Conservation (phyloP, 2,113 vertebrate genomes). For the Alethe diademata region DNA sequence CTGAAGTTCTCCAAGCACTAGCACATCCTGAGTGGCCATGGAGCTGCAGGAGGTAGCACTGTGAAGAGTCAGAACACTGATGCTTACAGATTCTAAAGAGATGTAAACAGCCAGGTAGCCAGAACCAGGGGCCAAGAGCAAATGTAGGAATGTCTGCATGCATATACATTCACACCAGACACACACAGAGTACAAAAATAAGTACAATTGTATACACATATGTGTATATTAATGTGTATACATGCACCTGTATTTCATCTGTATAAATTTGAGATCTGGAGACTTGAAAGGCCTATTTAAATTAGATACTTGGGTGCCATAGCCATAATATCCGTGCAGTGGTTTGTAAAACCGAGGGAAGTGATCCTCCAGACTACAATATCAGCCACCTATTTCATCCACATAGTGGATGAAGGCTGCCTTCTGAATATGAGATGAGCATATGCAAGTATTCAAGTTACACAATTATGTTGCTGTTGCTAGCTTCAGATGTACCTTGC, state of each 20-base stretch:
- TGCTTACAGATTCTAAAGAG: not conserved
- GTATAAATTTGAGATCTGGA: not conserved
- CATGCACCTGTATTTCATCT: not conserved
- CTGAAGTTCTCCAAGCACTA: not conserved
- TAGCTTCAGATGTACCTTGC: conserved; percentile 3
- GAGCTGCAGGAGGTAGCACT: not conserved
- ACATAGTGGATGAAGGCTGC: not conserved
- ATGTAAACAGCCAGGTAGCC: not conserved
- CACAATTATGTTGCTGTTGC: not conserved
- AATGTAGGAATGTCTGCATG: not conserved
- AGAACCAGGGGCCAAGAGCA: not conserved
- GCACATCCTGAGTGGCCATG: not conserved
- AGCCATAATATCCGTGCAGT: not conserved
- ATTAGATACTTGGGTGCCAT: not conserved
- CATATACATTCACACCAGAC: not conserved
- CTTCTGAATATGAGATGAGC: not conserved
- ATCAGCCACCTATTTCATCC: not conserved
- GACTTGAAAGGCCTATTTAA: not conserved
- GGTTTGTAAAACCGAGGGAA: not conserved
- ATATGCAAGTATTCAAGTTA: not conserved
- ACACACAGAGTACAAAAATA: not conserved
- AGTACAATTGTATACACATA: not conserved
- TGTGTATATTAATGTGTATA: not conserved
- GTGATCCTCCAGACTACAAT: not conserved
- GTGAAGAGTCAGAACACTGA: not conserved